Evolutionary conservation across 2,797 vertebrate species (phyloP), one percentile per base, ranked within the genome.

Genomic region (Microctenopoma steveboyesi): DNA sequence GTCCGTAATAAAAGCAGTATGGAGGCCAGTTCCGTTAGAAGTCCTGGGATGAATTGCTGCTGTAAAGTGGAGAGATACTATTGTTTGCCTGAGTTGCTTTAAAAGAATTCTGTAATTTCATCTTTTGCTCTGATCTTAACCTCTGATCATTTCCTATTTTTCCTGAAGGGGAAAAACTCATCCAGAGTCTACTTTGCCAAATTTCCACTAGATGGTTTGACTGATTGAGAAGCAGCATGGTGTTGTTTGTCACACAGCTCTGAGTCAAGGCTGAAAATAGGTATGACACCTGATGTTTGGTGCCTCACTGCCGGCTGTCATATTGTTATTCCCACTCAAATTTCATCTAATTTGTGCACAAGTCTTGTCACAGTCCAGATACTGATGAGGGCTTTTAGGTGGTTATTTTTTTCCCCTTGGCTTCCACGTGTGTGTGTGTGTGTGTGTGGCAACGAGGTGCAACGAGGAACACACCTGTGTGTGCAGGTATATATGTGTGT

Each of bases 311-410:
- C 87, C 47, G 65, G 56, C 91, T 91, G 90, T 89, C 87, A 89
- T 73, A 91, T 91, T 89, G 87, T 92, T 92, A 92, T 92, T 92
- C 90, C 88, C 85, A 81, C 89, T 92, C 86, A 91, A 91, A 92
- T 89, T 87, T 88, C 88, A 88, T 86, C 90, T 92, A 87, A 90
- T 92, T 91, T 92, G 89, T 91, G 88, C 90, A 89, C 90, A 90
- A 89, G 79, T 89, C 88, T 91, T 91, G 87, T 89, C 87, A 90
- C 84, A 89, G 90, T 90, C 91, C 90, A 84, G 88, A 86, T 85
- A 79, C 83, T 88, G 89, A 89, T 85, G 85, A 89, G 86, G 89
- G 82, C 85, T 89, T 92, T 90, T 88, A 89, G 86, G 72, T 85
- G 85, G 64, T 72, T 88, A 60, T 69, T 84, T 79, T 83, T 71